These are phyloP conservation scores for Orestias chungarensis DNA, from an alignment of 2,797 vertebrate species.

Conservation along the genomic window DNA sequence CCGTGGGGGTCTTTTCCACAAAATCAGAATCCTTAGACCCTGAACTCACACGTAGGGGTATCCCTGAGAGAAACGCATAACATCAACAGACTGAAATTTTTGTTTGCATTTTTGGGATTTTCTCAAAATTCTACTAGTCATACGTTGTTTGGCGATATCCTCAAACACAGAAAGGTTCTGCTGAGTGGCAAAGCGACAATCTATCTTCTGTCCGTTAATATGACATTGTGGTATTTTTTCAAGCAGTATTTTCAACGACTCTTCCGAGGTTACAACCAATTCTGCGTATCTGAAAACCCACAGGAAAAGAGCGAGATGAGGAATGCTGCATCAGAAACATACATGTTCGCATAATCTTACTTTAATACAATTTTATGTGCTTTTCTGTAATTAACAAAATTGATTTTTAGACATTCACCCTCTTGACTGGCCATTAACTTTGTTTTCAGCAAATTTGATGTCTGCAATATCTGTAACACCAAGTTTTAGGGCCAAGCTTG, in stretches of 20 bases:
- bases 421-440: conserved; percentile 94
- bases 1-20: conserved; percentile 62
- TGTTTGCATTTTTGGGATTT: background rate
- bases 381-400: background rate
- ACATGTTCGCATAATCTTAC: background rate
- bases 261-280: conserved; percentile 88
- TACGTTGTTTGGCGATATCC: conserved; percentile 91
- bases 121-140: conserved; percentile 53
- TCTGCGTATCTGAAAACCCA: conserved; percentile 89
- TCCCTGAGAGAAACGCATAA: conserved; percentile 74
- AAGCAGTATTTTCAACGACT: conserved; percentile 87
- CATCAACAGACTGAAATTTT: background rate
- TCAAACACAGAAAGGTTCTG: conserved; percentile 91
- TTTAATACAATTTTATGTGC: background rate
- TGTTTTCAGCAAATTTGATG: conserved; percentile 93
- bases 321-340: background rate
- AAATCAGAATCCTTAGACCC: conserved; percentile 73
- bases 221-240: conserved; percentile 87
- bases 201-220: conserved; percentile 88
- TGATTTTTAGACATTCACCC: conserved; percentile 79
- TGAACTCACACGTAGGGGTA: conserved; percentile 83
- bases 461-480: conserved; percentile 90
- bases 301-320: conserved; percentile 10
- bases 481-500: conserved; percentile 81
- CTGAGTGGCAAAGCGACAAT: conserved; percentile 88